Percentiles rank a stretch among this genome's conserved stretches.
Evolutionary conservation across 2,797 vertebrate species (phyloP).

Genomic region (Furcifer pardalis): DNA sequence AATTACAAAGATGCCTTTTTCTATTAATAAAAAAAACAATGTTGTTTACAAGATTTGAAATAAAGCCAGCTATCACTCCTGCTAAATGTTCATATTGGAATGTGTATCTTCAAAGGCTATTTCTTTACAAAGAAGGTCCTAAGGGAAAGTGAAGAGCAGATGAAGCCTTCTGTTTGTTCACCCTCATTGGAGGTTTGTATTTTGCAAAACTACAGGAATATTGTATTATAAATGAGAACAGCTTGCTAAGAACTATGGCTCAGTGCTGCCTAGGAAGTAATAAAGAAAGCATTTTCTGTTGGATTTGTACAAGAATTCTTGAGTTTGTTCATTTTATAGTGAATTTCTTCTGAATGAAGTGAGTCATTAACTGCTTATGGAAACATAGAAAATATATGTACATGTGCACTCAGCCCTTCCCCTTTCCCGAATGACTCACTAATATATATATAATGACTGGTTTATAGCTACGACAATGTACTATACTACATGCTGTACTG

Average conservation of each 20-base stretch:
- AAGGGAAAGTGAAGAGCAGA: neutral
- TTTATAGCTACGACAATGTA: too few relatives aligned
- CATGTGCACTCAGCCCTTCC: too few relatives aligned
- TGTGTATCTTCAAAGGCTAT: neutral
- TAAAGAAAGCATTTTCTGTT: constrained; percentile 26
- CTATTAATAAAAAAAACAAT: neutral
- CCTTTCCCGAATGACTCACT: too few relatives aligned
- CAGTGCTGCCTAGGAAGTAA: constrained; percentile 46
- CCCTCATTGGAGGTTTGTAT: constrained; percentile 11
- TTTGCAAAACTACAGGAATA: constrained; percentile 21
- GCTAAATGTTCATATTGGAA: neutral
- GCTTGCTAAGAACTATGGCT: constrained; percentile 27
- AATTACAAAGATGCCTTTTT: neutral
- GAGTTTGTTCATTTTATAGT: neutral
- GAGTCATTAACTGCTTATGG: neutral
- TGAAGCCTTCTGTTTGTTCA: constrained; percentile 27
- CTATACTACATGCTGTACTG: too few relatives aligned
- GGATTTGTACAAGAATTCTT: neutral
- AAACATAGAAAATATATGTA: neutral
- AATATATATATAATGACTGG: too few relatives aligned
- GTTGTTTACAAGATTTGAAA: constrained; percentile 16
- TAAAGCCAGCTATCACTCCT: neutral
- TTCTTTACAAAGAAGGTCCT: constrained; percentile 12
- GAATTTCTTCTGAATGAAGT: rapidly evolving
- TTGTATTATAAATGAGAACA: constrained; percentile 42